Percentiles rank a stretch among this genome's conserved stretches.
Evolutionary conservation across 2,113 vertebrate species (phyloP).

Genomic region (Eulemur macaco): DNA sequence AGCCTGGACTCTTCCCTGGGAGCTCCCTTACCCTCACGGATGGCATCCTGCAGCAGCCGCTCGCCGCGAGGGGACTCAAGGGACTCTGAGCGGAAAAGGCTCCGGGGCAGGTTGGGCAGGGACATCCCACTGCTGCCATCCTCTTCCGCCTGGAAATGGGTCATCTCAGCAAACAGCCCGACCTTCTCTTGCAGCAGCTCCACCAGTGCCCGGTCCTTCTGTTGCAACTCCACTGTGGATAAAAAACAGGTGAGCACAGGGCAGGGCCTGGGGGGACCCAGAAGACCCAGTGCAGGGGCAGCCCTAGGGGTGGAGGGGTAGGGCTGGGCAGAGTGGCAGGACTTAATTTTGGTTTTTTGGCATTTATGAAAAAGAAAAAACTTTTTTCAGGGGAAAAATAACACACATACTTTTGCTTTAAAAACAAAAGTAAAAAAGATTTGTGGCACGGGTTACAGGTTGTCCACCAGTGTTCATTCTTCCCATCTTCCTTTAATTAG

Average conservation of each 20-base stretch:
- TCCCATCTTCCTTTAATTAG: not conserved
- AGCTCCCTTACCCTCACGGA: conserved; percentile 87
- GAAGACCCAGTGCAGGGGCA: not conserved
- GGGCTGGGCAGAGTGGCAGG: accelerated
- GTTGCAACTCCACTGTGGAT: conserved; percentile 89
- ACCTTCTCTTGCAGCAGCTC: conserved; percentile 92
- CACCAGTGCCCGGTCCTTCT: conserved; percentile 90
- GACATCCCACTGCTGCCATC: conserved; percentile 75
- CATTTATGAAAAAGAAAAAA: not conserved
- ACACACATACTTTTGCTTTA: not conserved
- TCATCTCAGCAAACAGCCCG: conserved; percentile 90
- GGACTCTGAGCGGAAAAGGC: conserved; percentile 89
- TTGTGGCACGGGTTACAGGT: not conserved
- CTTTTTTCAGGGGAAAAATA: not conserved
- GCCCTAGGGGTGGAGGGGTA: not conserved
- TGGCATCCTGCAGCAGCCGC: conserved; percentile 88
- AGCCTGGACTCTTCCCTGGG: not conserved
- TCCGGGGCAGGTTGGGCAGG: conserved; percentile 78
- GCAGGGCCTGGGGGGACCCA: accelerated
- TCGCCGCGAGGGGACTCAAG: conserved; percentile 88
- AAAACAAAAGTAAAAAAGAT: not conserved
- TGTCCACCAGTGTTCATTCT: not conserved
- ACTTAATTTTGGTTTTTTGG: not conserved
- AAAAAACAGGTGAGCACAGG: not conserved
- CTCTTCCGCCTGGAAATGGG: conserved; percentile 86